Base-by-base conservation (phyloP, 2,797 vertebrate genomes). In the Arrhamphus sclerolepis region DNA sequence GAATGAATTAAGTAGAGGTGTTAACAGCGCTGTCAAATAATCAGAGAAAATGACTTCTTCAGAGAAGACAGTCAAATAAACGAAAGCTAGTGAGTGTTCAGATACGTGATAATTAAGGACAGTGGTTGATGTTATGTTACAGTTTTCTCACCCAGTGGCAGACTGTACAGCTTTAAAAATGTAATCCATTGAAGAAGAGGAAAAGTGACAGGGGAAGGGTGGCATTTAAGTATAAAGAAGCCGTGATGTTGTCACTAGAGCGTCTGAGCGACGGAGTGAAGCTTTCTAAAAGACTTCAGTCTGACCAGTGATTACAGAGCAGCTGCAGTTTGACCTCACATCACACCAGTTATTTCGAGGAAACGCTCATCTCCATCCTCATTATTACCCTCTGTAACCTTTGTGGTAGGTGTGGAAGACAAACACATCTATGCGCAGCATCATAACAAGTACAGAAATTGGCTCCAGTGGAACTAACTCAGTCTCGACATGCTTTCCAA, bases 301-400 rank as follows among this genome's bases (percentile, higher is more conserved):
- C 42, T 41, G 46, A 62, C 61, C 66, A 52, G 48, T 43, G 75
- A 83, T 80, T 77, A 75, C 62, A 85, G 58, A 41, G 40, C 61
- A 31, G 46, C 49, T 31, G 65, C 20, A 14, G 47, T 63, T 46
- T 54, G 56, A 79, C 63, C 75, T 72, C 75, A 66, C 57, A 78
- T 54, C 67, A 66, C 70, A 76, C 61, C 69, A 63, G 61, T 56
- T 48, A 83, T 73, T 77, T 77, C 39, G 50, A 66, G 68, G 39
- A 66, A 75, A 67, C 20, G 44, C 57, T 72, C 66, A 74, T 75
- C 39, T 69, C 20, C 13, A 50, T 40, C 40, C 51, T 20, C 22
- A 49, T 72, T 21, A 62, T 44, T 56, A 47, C 59, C 61, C 53
- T 67, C 26, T 62, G 7, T 41, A 56, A 75, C 39, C 59, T 44